These are phyloP conservation scores for Ochotona curzoniae DNA, from an alignment of 2,113 vertebrate species.

Conservation along the genomic window DNA sequence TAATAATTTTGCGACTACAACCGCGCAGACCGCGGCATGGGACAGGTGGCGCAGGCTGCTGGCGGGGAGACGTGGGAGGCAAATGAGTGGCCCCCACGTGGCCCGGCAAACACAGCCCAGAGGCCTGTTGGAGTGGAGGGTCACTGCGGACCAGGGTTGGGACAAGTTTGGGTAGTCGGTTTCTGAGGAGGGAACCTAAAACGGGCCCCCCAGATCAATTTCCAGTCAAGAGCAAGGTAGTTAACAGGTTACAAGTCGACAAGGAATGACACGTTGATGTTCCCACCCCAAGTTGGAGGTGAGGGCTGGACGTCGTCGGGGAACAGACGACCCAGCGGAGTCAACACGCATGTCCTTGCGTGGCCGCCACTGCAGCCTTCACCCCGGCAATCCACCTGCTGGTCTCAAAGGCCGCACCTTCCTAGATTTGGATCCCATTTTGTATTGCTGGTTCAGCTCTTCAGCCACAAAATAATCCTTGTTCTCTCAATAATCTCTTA, in stretches of 20 bases:
- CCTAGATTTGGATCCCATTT: conserved; percentile 78
- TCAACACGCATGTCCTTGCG: background rate
- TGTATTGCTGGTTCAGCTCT: conserved; percentile 92
- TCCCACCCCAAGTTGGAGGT: background rate
- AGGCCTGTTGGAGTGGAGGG: background rate
- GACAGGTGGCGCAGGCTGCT: background rate
- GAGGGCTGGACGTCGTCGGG: background rate
- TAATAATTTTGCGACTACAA: too few species aligned
- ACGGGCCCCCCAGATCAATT: background rate
- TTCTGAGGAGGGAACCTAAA: background rate
- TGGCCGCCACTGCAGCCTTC: conserved; percentile 40
- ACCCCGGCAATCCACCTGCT: conserved; percentile 42
- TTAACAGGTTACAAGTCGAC: background rate
- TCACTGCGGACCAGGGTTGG: background rate
- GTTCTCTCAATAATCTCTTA: conserved; percentile 85
- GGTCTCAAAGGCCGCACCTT: conserved; percentile 42
- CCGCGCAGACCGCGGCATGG: background rate
- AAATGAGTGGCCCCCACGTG: background rate
- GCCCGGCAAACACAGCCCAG: background rate
- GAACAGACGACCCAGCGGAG: background rate
- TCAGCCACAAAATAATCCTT: conserved; percentile 88
- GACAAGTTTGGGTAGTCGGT: background rate
- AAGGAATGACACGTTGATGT: conserved; percentile 23
- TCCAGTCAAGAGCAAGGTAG: background rate
- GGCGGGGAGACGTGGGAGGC: background rate